These are phyloP conservation scores for Pomatostomus ruficeps DNA, from an alignment of 2,113 vertebrate species.

Conservation along the genomic window DNA sequence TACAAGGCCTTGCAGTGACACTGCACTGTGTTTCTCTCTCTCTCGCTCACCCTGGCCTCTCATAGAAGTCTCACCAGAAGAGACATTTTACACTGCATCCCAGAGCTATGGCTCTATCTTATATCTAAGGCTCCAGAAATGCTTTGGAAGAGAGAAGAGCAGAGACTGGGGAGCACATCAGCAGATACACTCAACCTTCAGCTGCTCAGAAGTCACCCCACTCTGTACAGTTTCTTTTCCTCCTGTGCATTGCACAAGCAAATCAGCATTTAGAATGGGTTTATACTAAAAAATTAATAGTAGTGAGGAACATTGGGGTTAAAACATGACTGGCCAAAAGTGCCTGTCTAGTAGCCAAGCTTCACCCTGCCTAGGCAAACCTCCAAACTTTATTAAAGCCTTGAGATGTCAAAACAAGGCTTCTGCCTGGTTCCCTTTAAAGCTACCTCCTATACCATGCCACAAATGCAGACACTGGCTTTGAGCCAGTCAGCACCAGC, in stretches of 20 bases:
- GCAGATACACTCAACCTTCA: background rate
- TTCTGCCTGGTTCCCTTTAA: background rate
- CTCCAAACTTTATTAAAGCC: constrained; percentile 8
- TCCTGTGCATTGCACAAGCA: background rate
- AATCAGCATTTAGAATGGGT: background rate
- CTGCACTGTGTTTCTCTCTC: background rate
- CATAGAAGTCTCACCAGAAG: background rate
- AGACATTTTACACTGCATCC: background rate
- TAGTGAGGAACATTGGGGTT: background rate
- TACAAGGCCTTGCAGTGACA: background rate
- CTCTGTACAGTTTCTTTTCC: rapidly evolving
- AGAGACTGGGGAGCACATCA: background rate
- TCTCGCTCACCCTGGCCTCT: background rate
- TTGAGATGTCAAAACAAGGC: constrained; percentile 37
- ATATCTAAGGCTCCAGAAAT: background rate
- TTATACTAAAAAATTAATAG: background rate
- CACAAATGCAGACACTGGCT: background rate
- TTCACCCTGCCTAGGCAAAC: constrained; percentile 3
- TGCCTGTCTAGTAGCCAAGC: background rate
- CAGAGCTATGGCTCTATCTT: background rate
- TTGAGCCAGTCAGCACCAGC: background rate
- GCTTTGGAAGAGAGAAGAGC: background rate
- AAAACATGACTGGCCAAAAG: background rate
- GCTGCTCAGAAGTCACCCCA: background rate
- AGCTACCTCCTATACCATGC: background rate